Conservation (phyloP, 1,140 invertebrate genomes). For the Macrocentrus cingulum region DNA sequence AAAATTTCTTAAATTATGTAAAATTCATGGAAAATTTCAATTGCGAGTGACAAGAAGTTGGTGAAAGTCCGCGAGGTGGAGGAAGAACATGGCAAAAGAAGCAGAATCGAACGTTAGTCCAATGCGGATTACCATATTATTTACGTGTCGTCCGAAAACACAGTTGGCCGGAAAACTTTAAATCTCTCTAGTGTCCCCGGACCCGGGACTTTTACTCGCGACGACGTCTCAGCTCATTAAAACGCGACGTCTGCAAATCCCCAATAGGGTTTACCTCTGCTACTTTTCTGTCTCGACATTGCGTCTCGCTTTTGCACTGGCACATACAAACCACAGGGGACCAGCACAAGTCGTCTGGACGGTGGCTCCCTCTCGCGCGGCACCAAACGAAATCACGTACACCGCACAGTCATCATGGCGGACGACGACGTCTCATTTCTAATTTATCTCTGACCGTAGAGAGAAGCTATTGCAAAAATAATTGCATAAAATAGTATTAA, state of each 20-base stretch:
- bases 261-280: slow-evolving; percentile 6
- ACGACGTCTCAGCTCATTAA: slow-evolving; percentile 44
- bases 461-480: too few relatives aligned
- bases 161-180: slow-evolving; percentile 45
- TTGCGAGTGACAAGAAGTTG: too few relatives aligned
- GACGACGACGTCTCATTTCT: slow-evolving; percentile 25
- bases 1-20: too few relatives aligned
- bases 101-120: slow-evolving; percentile 23
- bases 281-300: slow-evolving; percentile 1
- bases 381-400: slow-evolving; percentile 32
- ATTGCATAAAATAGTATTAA: too few relatives aligned
- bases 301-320: not conserved
- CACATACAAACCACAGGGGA: not conserved
- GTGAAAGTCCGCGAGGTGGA: too few relatives aligned
- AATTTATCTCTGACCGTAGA: too few relatives aligned
- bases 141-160: slow-evolving; percentile 45
- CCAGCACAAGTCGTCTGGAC: not conserved
- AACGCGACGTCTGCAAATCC: slow-evolving; percentile 35
- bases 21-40: too few relatives aligned
- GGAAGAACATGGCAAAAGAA: too few relatives aligned
- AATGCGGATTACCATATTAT: slow-evolving; percentile 52
- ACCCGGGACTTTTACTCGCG: slow-evolving; percentile 44
- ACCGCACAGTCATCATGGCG: slow-evolving; percentile 2
- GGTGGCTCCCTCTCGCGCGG: too few relatives aligned
- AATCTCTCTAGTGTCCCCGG: slow-evolving; percentile 47